These are phyloP conservation scores for Harpegnathos saltator DNA, from an alignment of 1,140 invertebrate genomes.

Conservation along the genomic window DNA sequence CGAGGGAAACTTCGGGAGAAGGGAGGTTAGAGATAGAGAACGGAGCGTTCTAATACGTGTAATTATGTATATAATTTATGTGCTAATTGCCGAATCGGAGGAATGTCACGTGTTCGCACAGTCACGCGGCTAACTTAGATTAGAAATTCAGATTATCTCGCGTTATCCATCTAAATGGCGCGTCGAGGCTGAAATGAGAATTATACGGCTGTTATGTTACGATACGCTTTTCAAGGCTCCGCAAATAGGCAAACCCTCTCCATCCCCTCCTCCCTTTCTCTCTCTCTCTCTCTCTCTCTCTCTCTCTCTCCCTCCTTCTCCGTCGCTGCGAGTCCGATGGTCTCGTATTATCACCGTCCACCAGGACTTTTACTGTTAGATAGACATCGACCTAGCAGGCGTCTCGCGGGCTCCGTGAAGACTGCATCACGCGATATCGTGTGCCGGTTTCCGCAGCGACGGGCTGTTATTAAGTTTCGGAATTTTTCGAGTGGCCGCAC, in stretches of 20 bases:
- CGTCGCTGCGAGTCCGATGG: conserved; percentile 41
- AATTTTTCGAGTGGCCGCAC: conserved; percentile 31
- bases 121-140: neutral
- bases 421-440: conserved; percentile 47
- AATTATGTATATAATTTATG: no score
- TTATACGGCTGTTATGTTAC: conserved; percentile 14
- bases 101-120: neutral
- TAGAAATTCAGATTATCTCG: conserved; percentile 4
- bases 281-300: conserved; percentile 3
- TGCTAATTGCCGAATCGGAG: neutral
- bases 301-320: conserved; percentile 27
- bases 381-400: conserved; percentile 50
- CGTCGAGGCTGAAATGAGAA: neutral
- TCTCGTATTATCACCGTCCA: conserved; percentile 65
- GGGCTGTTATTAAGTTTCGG: conserved; percentile 47
- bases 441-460: conserved; percentile 23
- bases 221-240: conserved; percentile 17
- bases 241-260: conserved; percentile 35
- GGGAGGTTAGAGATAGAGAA: no score
- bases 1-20: no score
- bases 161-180: conserved; percentile 1
- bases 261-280: neutral
- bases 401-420: conserved; percentile 61
- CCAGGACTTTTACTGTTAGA: conserved; percentile 77
- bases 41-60: no score